phyloP scores from a whole-genome alignment of 2,888 invertebrate genomes.

The Nemotelus nigrinus region DNA sequence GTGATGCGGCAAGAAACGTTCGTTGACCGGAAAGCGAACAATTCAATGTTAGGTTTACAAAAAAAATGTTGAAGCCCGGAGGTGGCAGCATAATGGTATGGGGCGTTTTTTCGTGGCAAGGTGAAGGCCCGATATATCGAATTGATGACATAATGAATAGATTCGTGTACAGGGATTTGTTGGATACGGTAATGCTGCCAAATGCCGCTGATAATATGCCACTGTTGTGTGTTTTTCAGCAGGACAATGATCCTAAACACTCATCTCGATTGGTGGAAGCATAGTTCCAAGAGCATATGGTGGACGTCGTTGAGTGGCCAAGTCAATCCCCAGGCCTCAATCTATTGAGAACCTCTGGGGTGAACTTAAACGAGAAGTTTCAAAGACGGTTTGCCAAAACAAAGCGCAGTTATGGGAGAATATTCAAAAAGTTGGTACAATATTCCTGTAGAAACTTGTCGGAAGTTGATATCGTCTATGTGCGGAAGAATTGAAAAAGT shows the following conservation, averaged over 20 bases:
- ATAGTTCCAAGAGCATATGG: too few species aligned
- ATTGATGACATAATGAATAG: slow-evolving; percentile 22
- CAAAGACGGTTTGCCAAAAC: too few species aligned
- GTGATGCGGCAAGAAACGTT: slow-evolving; percentile 14
- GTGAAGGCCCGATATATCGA: slow-evolving; percentile 35
- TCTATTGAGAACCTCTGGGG: too few species aligned
- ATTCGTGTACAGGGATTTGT: slow-evolving; percentile 9
- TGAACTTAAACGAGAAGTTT: too few species aligned
- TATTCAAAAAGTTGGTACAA: too few species aligned
- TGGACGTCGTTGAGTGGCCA: too few species aligned
- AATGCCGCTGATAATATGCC: slow-evolving; percentile 48
- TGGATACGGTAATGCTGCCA: slow-evolving; percentile 4
- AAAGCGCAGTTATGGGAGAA: too few species aligned
- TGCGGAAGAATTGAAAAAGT: too few species aligned
- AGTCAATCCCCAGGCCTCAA: too few species aligned
- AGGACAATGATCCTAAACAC: slow-evolving; percentile 48
- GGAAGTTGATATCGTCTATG: too few species aligned
- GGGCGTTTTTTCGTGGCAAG: slow-evolving; percentile 32
- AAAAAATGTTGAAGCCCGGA: background rate
- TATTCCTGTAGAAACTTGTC: too few species aligned
- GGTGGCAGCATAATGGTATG: slow-evolving; percentile 24
- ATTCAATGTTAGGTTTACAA: slow-evolving; percentile 20
- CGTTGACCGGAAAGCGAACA: background rate
- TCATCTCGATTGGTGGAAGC: too few species aligned
- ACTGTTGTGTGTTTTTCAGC: slow-evolving; percentile 50